Evolutionary conservation across 2,797 vertebrate genomes (phyloP), one percentile per base, ranked within the genome.

Genomic region (Acrocephalus scirpaceus): DNA sequence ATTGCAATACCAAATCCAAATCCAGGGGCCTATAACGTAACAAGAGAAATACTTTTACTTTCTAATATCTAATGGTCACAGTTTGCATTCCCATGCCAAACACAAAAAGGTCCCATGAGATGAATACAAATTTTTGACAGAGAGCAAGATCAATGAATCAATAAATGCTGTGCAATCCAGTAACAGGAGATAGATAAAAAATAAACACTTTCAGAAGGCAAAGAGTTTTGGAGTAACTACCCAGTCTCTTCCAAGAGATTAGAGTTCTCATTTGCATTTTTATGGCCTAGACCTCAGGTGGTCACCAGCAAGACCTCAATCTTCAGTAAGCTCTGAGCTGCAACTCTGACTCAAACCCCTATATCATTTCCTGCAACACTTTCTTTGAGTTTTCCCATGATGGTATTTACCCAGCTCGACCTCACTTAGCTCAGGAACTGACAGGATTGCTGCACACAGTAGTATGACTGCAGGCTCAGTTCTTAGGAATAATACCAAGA

Each of bases 1-100:
- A 99, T 99, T 96, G 99, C 99, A 94, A 99, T 99, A 96, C 99
- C 99, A 95, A 99, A 99, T 91, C 99, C 99, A 98, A 99, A 99
- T 93, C 99, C 99, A 97, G 99, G 99, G 95, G 99, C 99, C 99
- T 99, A 96, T 16, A 96, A 94, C 1, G 48, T 13, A 93, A 57
- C 11, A 44, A n/a, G 32, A 87, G 17, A 76, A 67, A 18, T 18
- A 27, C 32, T 75, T 73, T 85, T 40, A 76, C 5, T 61, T 61
- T 50, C 19, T 22, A 25, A 1, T 51, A 61, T 14, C 58, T 71
- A 53, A 72, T 3, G 9, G 29, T 54, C 48, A 78, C 26, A 73
- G 34, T 60, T 34, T n/a, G 36, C 29, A 48, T 62, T 75, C 38
- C 32, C 9, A 5, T 14, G 5, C 22, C 18, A 7, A 78, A 84